Conservation (phyloP, 2,797 vertebrate genomes). For the Halcyon smyrnensis region DNA sequence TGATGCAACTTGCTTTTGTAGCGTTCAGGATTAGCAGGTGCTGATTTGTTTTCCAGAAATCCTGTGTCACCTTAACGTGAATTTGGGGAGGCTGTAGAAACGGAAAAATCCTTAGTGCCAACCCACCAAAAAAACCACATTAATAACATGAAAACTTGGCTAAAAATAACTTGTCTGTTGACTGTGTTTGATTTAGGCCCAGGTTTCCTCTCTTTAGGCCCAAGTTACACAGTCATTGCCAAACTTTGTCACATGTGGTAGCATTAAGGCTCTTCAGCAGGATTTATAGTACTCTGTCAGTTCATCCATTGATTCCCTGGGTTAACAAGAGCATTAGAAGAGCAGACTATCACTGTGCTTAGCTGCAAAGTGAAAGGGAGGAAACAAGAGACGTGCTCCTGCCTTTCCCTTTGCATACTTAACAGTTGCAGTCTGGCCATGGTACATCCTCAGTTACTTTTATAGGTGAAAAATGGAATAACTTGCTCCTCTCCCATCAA, state of each 20-base stretch:
- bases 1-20: background rate
- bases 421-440: background rate
- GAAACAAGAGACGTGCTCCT: background rate
- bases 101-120: slow-evolving; percentile 1
- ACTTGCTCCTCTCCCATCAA: background rate
- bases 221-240: background rate
- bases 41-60: background rate
- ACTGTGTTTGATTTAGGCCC: background rate
- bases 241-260: background rate
- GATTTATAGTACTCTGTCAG: background rate
- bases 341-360: background rate
- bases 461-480: background rate
- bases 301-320: background rate
- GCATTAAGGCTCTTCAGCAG: background rate
- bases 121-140: background rate
- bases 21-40: background rate
- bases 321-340: background rate
- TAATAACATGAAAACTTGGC: background rate
- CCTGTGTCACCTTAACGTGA: background rate
- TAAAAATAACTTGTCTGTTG: background rate
- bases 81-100: background rate
- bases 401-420: background rate
- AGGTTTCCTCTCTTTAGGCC: background rate
- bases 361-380: background rate
- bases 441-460: background rate